Base-by-base conservation (phyloP, 2,113 vertebrate genomes). In the Lophius piscatorius region DNA sequence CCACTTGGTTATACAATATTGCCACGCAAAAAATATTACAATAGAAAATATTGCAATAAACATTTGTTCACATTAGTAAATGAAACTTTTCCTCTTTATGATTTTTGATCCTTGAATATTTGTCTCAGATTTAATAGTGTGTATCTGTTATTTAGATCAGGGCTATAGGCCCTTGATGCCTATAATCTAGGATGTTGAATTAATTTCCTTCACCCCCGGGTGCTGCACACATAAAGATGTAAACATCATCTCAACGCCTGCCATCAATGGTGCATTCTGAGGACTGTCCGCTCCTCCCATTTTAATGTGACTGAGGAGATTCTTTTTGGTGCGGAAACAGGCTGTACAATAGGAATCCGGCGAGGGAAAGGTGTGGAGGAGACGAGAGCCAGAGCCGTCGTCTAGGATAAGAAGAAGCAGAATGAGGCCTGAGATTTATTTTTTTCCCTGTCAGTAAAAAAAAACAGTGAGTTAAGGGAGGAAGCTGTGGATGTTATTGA, bases 401-500 rank as follows among this genome's bases (percentile, higher is more conserved):
- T 74, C 57, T 26, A 26, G 55, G 55, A 72, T 20, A 54, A 54
- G 64, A 74, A 55, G 62, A 41, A 60, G 69, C 59, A 31, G 49
- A 42, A 50, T 57, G 58, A 57, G 26, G 46, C 24, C 39, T 18
- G 40, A 36, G 33, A 11, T n/a, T 28, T 40, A 21, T 56, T 33
- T 49, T 28, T 31, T 47, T 54, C 9, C 1, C 46, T 50, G 55
- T 42, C 48, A 31, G 56, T 64, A 23, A 35, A 45, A 49, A 40
- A 42, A 61, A 31, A 14, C 23, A 41, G 22, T 38, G 62, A 74
- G 38, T 67, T 71, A 52, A 76, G 55, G 63, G 63, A 73, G 63
- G 65, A 76, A 55, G 61, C 57, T 66, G 76, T 58, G 76, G 83
- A 70, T 76, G 79, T 82, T 80, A 81, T 74, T 83, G 81, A 81